Evolutionary conservation across 2,113 vertebrate genomes (phyloP).

Genomic region (Pelodiscus sinensis): DNA sequence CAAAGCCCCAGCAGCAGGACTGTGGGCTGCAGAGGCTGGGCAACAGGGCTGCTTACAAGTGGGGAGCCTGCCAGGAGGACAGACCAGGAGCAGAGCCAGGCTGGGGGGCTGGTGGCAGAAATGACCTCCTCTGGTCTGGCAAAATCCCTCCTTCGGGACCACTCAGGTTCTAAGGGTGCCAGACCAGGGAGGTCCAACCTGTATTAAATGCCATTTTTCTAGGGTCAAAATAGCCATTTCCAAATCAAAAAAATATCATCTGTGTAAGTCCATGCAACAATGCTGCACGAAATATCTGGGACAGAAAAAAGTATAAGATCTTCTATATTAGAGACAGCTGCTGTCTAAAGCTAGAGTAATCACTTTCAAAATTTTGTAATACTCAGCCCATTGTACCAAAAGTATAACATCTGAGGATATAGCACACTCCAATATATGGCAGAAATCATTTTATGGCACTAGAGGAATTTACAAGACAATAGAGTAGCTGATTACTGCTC

Average conservation of each 20-base stretch:
- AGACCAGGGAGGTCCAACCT: too few species aligned
- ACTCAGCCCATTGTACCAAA: neutral
- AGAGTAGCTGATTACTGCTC: neutral
- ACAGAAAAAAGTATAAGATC: neutral
- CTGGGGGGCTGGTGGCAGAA: too few species aligned
- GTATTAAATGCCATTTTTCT: neutral
- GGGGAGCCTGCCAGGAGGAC: too few species aligned
- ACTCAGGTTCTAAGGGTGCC: too few species aligned
- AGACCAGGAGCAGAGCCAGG: too few species aligned
- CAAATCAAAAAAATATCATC: too few species aligned
- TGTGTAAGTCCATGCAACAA: neutral
- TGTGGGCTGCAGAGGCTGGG: too few species aligned
- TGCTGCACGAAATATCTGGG: neutral
- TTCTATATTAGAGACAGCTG: neutral
- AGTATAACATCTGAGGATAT: neutral
- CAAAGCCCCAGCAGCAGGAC: too few species aligned
- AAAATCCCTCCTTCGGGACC: too few species aligned
- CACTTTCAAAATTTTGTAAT: neutral
- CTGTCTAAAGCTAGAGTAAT: neutral
- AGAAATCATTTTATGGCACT: neutral
- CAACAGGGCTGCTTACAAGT: too few species aligned
- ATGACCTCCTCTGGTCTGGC: too few species aligned
- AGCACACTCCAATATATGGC: neutral
- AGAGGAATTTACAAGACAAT: accelerated
- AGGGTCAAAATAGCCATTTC: neutral